Evolutionary conservation across 2,797 vertebrate genomes (phyloP).

Genomic region (Spinus olivaceus): DNA sequence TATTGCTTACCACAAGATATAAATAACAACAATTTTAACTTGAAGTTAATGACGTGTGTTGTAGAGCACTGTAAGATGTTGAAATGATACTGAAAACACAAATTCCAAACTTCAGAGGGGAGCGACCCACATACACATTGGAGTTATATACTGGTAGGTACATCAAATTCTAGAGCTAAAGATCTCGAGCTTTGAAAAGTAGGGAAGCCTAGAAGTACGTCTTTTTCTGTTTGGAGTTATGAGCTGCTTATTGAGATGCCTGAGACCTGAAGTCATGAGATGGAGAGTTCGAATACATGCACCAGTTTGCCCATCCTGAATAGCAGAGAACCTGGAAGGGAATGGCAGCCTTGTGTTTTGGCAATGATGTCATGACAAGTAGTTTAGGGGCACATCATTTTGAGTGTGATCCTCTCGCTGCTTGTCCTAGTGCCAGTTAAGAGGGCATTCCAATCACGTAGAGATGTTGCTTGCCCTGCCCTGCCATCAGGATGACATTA

Average conservation of each 20-base stretch:
- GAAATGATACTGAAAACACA: not conserved
- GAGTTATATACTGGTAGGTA: not conserved
- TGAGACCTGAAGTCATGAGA: not conserved
- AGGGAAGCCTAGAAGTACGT: not conserved
- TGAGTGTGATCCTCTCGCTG: not conserved
- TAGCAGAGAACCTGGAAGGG: not conserved
- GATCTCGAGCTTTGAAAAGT: not conserved
- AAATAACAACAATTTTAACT: not conserved
- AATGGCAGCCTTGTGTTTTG: not conserved
- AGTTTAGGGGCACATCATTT: not conserved
- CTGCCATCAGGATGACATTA: slow-evolving; percentile 58
- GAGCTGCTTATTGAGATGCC: not conserved
- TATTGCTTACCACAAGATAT: not conserved
- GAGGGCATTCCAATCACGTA: not conserved
- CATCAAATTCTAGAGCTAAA: not conserved
- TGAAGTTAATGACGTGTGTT: not conserved
- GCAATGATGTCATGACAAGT: not conserved
- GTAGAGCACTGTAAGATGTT: not conserved
- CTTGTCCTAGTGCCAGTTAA: not conserved
- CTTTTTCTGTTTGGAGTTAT: not conserved
- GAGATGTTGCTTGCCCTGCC: not conserved
- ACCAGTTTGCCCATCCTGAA: not conserved
- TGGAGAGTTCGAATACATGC: not conserved
- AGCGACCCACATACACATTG: not conserved
- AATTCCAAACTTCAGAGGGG: not conserved